Conservation (phyloP, 2,113 vertebrate species). For the Aspidoscelis tigris region DNA sequence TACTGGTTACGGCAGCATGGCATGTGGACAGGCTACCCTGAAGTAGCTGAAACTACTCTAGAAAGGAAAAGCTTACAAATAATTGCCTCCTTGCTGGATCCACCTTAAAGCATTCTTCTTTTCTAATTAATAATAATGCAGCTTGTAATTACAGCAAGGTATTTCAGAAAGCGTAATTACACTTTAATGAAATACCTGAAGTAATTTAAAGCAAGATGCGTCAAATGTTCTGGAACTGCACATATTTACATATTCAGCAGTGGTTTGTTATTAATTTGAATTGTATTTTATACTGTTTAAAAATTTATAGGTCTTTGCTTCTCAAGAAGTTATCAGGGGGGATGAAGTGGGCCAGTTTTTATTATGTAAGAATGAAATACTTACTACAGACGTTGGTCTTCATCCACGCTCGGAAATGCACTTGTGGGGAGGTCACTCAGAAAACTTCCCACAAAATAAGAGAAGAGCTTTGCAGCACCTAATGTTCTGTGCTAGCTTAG, state of each 20-base stretch:
- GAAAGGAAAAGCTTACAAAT: slow-evolving; percentile 45
- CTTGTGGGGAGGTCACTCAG: background rate
- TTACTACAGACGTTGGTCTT: background rate
- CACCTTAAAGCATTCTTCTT: slow-evolving; percentile 36
- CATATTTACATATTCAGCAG: slow-evolving; percentile 55
- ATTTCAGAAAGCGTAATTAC: slow-evolving; percentile 54
- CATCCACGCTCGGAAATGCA: background rate
- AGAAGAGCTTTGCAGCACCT: background rate
- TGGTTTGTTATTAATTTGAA: slow-evolving; percentile 60
- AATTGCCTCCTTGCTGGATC: slow-evolving; percentile 42
- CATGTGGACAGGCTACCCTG: no score
- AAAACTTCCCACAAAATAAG: background rate
- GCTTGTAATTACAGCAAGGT: slow-evolving; percentile 48
- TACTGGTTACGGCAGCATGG: no score
- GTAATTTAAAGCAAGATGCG: slow-evolving; percentile 48
- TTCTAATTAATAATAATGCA: slow-evolving; percentile 62
- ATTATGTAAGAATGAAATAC: background rate
- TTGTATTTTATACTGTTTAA: slow-evolving; percentile 51
- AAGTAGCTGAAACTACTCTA: no score
- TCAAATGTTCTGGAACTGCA: slow-evolving; percentile 43
- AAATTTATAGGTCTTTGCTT: slow-evolving; percentile 61
- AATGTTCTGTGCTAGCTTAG: background rate
- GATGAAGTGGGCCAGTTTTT: slow-evolving; percentile 5
- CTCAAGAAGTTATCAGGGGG: slow-evolving; percentile 49
- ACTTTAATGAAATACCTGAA: slow-evolving; percentile 49